Conservation (phyloP, 2,113 vertebrate genomes). For the Bagarius yarrelli region DNA sequence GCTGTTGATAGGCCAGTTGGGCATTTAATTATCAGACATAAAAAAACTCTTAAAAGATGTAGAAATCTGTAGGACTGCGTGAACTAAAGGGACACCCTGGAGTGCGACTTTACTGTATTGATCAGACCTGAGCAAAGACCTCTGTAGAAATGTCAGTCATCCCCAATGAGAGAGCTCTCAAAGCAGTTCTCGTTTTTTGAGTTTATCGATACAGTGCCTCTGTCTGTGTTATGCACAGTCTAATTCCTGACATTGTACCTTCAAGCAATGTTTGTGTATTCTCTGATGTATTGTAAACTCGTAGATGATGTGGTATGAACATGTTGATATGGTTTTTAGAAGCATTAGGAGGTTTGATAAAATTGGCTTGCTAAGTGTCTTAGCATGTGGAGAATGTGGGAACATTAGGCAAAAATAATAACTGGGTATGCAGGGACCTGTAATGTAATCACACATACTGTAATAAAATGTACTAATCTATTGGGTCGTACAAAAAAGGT, state of each 20-base stretch:
- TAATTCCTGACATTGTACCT: not conserved
- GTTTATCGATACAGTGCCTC: not conserved
- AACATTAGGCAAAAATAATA: not conserved
- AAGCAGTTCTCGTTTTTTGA: not conserved
- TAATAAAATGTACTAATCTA: not conserved
- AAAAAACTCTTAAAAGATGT: slow-evolving; percentile 19
- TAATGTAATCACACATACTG: not conserved
- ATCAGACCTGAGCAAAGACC: slow-evolving; percentile 9
- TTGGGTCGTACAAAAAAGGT: not conserved
- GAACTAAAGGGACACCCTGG: slow-evolving; percentile 5
- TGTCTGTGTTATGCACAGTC: not conserved
- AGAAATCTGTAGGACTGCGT: slow-evolving; percentile 10
- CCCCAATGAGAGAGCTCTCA: not conserved
- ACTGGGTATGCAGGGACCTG: not conserved
- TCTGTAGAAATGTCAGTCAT: not conserved
- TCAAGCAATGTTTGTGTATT: not conserved
- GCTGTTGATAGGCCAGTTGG: slow-evolving; percentile 10
- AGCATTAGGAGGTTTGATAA: not conserved
- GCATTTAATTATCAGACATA: not conserved
- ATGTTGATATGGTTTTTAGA: slow-evolving; percentile 1
- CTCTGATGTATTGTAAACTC: not conserved
- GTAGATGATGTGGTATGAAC: not conserved
- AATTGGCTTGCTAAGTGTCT: not conserved
- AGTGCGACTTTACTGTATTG: slow-evolving; percentile 30
- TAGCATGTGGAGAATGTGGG: not conserved